Evolutionary conservation across 2,888 invertebrate species (phyloP).

Genomic region (Pasiphila rectangulata): DNA sequence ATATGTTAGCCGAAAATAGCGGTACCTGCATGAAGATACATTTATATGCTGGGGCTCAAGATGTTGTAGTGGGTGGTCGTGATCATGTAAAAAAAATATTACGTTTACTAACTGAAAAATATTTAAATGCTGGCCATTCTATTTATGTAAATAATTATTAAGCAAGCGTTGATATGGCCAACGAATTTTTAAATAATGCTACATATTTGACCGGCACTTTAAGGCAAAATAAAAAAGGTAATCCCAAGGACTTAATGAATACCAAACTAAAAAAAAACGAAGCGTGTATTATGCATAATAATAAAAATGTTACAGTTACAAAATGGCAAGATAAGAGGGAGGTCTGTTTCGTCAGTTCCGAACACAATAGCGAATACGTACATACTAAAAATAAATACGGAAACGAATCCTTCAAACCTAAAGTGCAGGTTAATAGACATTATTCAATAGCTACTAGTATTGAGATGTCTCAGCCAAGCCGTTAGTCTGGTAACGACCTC

Average conservation of each 20-base stretch:
- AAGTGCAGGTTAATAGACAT: conserved; percentile 10
- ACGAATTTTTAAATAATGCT: conserved; percentile 20
- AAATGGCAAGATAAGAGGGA: conserved; percentile 13
- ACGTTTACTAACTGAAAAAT: conserved; percentile 15
- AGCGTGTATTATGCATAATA: conserved; percentile 10
- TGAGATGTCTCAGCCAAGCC: too few relatives aligned
- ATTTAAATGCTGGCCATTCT: conserved; percentile 22
- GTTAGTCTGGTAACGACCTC: too few relatives aligned
- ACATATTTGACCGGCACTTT: conserved; percentile 21
- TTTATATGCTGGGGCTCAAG: conserved; percentile 29
- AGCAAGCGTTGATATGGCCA: conserved; percentile 23
- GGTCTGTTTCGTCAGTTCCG: conserved; percentile 6
- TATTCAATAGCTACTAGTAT: too few relatives aligned
- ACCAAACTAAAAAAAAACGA: conserved; percentile 13
- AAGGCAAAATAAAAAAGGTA: conserved; percentile 23
- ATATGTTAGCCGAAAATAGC: conserved; percentile 32
- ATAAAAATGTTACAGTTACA: conserved; percentile 9
- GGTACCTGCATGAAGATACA: conserved; percentile 33
- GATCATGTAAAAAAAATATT: conserved; percentile 22
- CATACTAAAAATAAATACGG: conserved; percentile 13
- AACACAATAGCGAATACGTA: conserved; percentile 10
- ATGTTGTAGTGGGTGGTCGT: conserved; percentile 16
- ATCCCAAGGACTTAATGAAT: conserved; percentile 13
- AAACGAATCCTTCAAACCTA: conserved; percentile 18
- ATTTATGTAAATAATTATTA: conserved; percentile 26